Evolutionary conservation across 2,113 vertebrate species (phyloP).

Genomic region (Geococcyx californianus): DNA sequence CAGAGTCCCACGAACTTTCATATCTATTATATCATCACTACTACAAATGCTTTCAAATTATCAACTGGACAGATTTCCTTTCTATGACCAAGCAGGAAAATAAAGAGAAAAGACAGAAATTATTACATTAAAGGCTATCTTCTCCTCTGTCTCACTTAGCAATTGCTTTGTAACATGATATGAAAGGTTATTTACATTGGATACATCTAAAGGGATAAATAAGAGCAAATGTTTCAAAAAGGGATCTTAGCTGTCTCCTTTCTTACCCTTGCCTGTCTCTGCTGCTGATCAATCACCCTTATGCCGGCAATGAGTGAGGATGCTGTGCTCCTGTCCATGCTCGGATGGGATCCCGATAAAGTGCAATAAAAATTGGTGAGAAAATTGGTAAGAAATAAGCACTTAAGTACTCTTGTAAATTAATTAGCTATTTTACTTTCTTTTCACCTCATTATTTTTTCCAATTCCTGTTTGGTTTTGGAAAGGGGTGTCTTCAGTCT

Average conservation of each 20-base stretch:
- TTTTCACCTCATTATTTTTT: background rate
- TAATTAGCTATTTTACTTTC: background rate
- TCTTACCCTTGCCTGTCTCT: background rate
- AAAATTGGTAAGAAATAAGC: background rate
- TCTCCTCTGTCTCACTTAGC: background rate
- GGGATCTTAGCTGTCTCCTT: slow-evolving; percentile 8
- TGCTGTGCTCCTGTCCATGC: accelerated
- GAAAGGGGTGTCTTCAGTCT: background rate
- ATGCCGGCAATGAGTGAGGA: accelerated
- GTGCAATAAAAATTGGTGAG: background rate
- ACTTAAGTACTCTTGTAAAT: background rate
- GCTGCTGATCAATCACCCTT: accelerated
- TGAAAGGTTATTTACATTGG: slow-evolving; percentile 18
- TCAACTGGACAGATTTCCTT: background rate
- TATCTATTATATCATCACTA: background rate
- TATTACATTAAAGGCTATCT: background rate
- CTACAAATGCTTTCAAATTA: slow-evolving; percentile 18
- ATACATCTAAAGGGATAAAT: background rate
- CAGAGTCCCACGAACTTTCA: slow-evolving; percentile 2
- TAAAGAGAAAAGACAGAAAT: slow-evolving; percentile 26
- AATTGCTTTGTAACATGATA: background rate
- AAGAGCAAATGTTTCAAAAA: background rate
- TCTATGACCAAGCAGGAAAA: background rate
- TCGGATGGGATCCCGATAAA: background rate
- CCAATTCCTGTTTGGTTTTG: background rate